These are phyloP conservation scores for Drosophila barbarae DNA, from an alignment of 2,888 invertebrate species.

Conservation along the genomic window DNA sequence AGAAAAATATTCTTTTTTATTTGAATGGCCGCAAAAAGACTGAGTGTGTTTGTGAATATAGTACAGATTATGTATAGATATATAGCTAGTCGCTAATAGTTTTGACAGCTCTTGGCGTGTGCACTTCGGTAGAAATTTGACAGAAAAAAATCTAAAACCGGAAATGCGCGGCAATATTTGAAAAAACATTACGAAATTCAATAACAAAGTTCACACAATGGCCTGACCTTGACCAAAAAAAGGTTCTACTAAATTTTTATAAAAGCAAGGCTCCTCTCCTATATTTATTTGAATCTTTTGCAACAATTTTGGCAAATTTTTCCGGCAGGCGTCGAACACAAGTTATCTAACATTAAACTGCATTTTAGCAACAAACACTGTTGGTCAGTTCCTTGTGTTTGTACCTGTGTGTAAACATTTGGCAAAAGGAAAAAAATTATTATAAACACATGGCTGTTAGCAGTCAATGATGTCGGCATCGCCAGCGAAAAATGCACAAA, in stretches of 20 bases:
- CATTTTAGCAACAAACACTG: slow-evolving; percentile 56
- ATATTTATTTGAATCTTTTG: slow-evolving; percentile 7
- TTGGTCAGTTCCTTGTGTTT: slow-evolving; percentile 4
- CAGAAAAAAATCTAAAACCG: slow-evolving; percentile 36
- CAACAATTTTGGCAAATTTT: slow-evolving; percentile 15
- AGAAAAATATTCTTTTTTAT: slow-evolving; percentile 65
- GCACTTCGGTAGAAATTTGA: slow-evolving; percentile 41
- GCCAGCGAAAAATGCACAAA: slow-evolving; percentile 40
- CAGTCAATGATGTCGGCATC: slow-evolving; percentile 33
- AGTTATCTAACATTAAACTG: slow-evolving; percentile 65
- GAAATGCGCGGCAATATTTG: slow-evolving; percentile 40
- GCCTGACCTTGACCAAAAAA: slow-evolving; percentile 27
- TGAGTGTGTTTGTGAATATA: slow-evolving; percentile 6
- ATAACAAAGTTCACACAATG: slow-evolving; percentile 21
- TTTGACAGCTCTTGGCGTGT: slow-evolving; percentile 68
- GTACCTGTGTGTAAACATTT: slow-evolving; percentile 60
- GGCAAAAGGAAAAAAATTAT: slow-evolving; percentile 60
- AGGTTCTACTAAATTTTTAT: slow-evolving; percentile 28
- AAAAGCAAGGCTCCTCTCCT: slow-evolving; percentile 14
- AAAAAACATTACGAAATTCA: not conserved
- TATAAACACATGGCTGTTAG: slow-evolving; percentile 64
- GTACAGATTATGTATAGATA: not conserved
- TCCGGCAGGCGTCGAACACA: slow-evolving; percentile 55
- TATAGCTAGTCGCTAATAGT: slow-evolving; percentile 59
- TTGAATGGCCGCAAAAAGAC: slow-evolving; percentile 60